phyloP scores from a whole-genome alignment of 92 coral and sea anemone species.

The Paragorgia papillata region DNA sequence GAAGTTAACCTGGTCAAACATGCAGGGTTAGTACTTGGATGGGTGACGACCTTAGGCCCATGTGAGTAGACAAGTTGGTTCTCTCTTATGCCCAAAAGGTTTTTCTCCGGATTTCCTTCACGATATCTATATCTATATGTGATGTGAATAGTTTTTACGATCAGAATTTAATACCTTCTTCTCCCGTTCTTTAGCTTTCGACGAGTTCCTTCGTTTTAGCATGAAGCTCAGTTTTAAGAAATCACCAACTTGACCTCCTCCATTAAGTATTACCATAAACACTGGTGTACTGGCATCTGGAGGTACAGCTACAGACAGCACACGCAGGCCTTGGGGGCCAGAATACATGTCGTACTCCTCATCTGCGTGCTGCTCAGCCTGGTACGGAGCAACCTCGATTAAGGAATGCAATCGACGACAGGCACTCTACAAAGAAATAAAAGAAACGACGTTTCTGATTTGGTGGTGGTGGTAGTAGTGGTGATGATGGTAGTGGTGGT shows the following conservation, averaged over 20 bases:
- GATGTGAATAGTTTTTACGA: background rate
- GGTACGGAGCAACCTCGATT: slow-evolving; percentile 94
- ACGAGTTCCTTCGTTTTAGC: slow-evolving; percentile 73
- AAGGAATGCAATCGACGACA: slow-evolving; percentile 74
- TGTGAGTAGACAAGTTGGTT: no score
- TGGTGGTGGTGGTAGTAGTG: no score
- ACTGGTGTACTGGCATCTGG: slow-evolving; percentile 77
- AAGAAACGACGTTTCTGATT: no score
- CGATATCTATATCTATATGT: no score
- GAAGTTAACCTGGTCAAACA: no score
- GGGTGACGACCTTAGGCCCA: no score
- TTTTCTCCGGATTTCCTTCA: no score
- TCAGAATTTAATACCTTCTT: slow-evolving; percentile 64
- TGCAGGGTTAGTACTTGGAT: no score
- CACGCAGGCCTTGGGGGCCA: slow-evolving; percentile 83
- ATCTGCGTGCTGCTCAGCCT: slow-evolving; percentile 93
- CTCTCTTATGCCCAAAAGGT: no score
- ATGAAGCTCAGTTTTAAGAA: slow-evolving; percentile 79
- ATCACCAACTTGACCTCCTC: slow-evolving; percentile 91
- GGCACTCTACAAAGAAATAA: slow-evolving; percentile 55
- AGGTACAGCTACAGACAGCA: slow-evolving; percentile 75
- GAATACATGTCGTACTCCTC: slow-evolving; percentile 65
- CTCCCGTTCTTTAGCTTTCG: slow-evolving; percentile 77
- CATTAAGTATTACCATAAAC: slow-evolving; percentile 92
- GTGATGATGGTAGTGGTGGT: no score